These are phyloP conservation scores for Argyrosomus japonicus DNA, from an alignment of 2,113 vertebrate species.

Conservation along the genomic window DNA sequence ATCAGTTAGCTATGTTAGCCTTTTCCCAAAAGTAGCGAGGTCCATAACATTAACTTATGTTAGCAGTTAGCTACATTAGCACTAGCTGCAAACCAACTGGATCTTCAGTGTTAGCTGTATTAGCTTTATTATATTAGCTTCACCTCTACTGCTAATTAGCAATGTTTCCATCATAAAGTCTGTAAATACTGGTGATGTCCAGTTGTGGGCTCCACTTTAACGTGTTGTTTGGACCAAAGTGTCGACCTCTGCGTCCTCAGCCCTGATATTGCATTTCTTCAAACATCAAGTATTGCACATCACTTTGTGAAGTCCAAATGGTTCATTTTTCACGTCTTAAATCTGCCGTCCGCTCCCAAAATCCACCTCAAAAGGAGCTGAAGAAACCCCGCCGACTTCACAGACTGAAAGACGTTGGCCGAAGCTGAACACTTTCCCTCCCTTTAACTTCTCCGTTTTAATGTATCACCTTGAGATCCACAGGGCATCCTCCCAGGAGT, in stretches of 20 bases:
- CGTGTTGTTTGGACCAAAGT: too few relatives aligned
- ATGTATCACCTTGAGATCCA: conserved; percentile 73
- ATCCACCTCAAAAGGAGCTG: conserved; percentile 25
- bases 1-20: too few relatives aligned
- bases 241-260: not conserved
- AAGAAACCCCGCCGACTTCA: conserved; percentile 18
- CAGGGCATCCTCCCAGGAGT: conserved; percentile 66
- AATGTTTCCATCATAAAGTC: too few relatives aligned
- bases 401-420: conserved; percentile 15
- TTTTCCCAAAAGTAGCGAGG: too few relatives aligned
- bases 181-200: too few relatives aligned
- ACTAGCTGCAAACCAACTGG: too few relatives aligned
- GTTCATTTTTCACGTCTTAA: conserved; percentile 26
- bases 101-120: too few relatives aligned
- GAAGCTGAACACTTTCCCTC: conserved; percentile 31
- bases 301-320: conserved; percentile 19
- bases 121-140: too few relatives aligned
- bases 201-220: too few relatives aligned
- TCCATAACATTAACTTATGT: too few relatives aligned
- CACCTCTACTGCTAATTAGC: too few relatives aligned
- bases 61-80: too few relatives aligned
- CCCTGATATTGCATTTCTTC: not conserved
- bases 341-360: conserved; percentile 33
- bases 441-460: conserved; percentile 57
- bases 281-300: not conserved